These are phyloP conservation scores for Oncorhynchus gorbuscha DNA, from an alignment of 2,113 vertebrate genomes.

Conservation along the genomic window DNA sequence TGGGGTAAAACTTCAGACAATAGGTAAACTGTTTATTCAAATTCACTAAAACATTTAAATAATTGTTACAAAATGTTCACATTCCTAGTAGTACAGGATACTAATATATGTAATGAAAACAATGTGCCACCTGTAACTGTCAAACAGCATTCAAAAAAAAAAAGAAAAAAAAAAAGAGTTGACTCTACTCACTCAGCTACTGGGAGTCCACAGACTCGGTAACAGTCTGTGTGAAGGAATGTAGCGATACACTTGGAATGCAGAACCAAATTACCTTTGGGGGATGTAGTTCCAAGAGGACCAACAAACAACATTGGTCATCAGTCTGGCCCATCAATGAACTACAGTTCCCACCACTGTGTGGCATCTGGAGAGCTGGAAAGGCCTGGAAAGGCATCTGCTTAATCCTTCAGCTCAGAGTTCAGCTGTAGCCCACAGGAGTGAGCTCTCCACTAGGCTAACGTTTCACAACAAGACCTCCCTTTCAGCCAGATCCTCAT, in stretches of 20 bases:
- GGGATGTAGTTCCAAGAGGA: constrained; percentile 57
- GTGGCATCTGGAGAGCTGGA: constrained; percentile 68
- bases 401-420: constrained; percentile 75
- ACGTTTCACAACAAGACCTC: constrained; percentile 57
- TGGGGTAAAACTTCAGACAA: too few species aligned
- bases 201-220: constrained; percentile 4
- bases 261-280: constrained; percentile 50
- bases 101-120: too few species aligned
- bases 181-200: background rate
- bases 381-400: constrained; percentile 75
- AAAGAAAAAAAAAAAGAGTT: background rate
- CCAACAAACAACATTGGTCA: constrained; percentile 63
- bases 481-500: constrained; percentile 23
- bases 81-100: too few species aligned
- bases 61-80: too few species aligned
- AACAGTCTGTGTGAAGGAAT: constrained; percentile 58
- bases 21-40: too few species aligned
- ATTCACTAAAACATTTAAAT: too few species aligned
- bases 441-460: constrained; percentile 53
- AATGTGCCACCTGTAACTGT: too few species aligned
- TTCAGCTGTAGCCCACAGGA: constrained; percentile 69
- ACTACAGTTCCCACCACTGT: constrained; percentile 72
- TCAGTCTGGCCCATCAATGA: constrained; percentile 68
- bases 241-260: constrained; percentile 54
- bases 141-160: too few species aligned